Evolutionary conservation across 2,888 invertebrate species (phyloP).

Genomic region (Drosophila basisetae): DNA sequence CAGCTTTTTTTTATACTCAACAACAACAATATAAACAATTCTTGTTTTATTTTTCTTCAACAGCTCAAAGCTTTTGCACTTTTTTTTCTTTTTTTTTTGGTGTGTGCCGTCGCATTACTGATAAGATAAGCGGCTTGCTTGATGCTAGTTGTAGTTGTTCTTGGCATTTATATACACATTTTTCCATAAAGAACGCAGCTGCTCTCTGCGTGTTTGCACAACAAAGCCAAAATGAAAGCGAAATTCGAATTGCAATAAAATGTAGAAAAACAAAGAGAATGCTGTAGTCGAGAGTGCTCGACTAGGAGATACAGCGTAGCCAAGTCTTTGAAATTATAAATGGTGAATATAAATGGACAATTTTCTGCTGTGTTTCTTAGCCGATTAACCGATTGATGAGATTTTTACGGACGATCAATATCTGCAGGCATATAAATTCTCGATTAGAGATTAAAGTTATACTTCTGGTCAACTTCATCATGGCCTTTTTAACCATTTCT

Average conservation of each 20-base stretch:
- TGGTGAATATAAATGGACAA: not conserved
- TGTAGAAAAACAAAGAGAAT: not conserved
- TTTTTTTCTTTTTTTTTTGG: conserved; percentile 31
- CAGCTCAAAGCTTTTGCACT: conserved; percentile 40
- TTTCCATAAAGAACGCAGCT: conserved; percentile 1
- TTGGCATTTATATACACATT: not conserved
- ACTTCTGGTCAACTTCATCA: not conserved
- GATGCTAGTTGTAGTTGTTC: conserved; percentile 18
- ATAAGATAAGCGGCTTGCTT: conserved; percentile 46
- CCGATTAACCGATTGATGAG: not conserved
- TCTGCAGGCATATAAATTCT: not conserved
- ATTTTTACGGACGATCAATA: not conserved
- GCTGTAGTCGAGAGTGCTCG: not conserved
- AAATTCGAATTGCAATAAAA: conserved; percentile 37
- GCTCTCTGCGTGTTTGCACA: not conserved
- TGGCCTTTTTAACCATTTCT: too few relatives aligned
- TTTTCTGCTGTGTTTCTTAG: not conserved
- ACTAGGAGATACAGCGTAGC: not conserved
- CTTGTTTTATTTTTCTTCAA: conserved; percentile 24
- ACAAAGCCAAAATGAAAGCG: conserved; percentile 43
- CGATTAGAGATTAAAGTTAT: not conserved
- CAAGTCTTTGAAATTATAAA: not conserved
- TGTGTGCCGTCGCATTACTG: conserved; percentile 45
- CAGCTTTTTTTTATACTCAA: conserved; percentile 1
- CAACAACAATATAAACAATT: conserved; percentile 49